These are phyloP conservation scores for Epinephelus malabaricus DNA, from an alignment of 2,797 vertebrate species.

Conservation along the genomic window DNA sequence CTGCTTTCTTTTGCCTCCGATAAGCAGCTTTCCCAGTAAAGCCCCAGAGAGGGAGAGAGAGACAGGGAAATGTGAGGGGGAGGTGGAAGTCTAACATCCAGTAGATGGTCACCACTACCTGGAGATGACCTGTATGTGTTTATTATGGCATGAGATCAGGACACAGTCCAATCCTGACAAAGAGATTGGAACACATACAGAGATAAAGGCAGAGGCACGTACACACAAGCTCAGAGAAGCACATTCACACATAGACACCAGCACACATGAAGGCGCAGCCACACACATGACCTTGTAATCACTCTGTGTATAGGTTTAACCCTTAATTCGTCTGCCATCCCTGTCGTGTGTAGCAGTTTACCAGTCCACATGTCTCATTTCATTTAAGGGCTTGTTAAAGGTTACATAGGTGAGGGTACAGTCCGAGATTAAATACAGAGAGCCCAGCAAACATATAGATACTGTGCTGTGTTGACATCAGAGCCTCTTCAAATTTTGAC, in stretches of 20 bases:
- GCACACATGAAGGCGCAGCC: constrained; percentile 42
- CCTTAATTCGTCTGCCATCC: constrained; percentile 53
- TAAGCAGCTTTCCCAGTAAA: constrained; percentile 81
- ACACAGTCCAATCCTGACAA: constrained; percentile 67
- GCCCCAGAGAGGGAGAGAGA: constrained; percentile 67
- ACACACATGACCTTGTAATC: constrained; percentile 66
- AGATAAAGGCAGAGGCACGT: constrained; percentile 54
- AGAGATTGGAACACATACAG: constrained; percentile 66
- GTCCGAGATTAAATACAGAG: constrained; percentile 66
- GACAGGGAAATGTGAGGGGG: constrained; percentile 37
- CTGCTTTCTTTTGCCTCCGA: constrained; percentile 75
- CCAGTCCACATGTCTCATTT: constrained; percentile 65
- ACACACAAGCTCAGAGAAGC: constrained; percentile 44
- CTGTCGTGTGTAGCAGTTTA: constrained; percentile 52
- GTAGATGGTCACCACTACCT: constrained; percentile 71
- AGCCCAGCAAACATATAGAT: constrained; percentile 54
- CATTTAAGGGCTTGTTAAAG: constrained; percentile 74
- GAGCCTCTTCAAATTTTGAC: constrained; percentile 58
- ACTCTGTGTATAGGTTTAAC: constrained; percentile 67
- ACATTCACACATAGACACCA: constrained; percentile 43
- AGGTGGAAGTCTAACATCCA: constrained; percentile 65
- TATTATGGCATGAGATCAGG: constrained; percentile 77
- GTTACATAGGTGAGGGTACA: constrained; percentile 57
- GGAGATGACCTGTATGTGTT: constrained; percentile 76
- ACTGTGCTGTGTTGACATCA: constrained; percentile 57